These are phyloP conservation scores for Harpagoxenus sublaevis DNA, from an alignment of 2,888 invertebrate species.

Conservation along the genomic window DNA sequence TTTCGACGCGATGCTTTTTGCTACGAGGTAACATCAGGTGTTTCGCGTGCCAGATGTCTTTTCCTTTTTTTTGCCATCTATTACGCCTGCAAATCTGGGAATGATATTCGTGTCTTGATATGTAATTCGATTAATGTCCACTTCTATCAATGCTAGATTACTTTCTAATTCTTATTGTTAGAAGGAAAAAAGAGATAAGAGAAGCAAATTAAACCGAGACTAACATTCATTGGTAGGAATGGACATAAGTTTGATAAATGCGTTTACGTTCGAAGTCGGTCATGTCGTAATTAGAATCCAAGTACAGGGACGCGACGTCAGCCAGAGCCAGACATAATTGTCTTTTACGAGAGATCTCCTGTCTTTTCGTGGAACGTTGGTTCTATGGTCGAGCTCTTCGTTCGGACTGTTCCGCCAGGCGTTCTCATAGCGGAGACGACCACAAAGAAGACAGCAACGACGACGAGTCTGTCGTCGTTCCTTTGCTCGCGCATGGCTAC, in stretches of 20 bases:
- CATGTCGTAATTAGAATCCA: not conserved
- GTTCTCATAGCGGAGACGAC: constrained; percentile 23
- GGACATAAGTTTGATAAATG: not conserved
- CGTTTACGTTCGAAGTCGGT: too few species aligned
- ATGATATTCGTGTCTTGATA: not conserved
- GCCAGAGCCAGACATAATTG: not conserved
- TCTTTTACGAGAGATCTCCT: constrained; percentile 11
- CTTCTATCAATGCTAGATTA: too few species aligned
- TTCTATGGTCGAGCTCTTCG: not conserved
- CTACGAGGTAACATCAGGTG: constrained; percentile 26
- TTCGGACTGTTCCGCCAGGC: not conserved
- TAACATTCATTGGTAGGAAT: too few species aligned
- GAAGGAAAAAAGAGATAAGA: too few species aligned
- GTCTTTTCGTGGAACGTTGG: constrained; percentile 23
- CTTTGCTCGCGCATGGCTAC: constrained; percentile 63
- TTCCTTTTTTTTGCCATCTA: not conserved
- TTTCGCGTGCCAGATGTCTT: constrained; percentile 46
- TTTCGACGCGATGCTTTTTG: constrained; percentile 11
- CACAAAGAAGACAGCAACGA: constrained; percentile 52
- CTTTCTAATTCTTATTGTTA: too few species aligned
- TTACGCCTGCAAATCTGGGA: not conserved
- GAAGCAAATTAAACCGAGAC: too few species aligned
- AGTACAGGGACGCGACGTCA: not conserved
- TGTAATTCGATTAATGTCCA: too few species aligned
- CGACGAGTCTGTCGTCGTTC: constrained; percentile 55